phyloP scores from a whole-genome alignment of 2,113 vertebrate species.

The human (Homo sapiens) region GRCh38 chrX:138363501-138364000 shows the following conservation, averaged over 20 bases:
- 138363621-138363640: not conserved
- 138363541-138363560: conserved; percentile 2
- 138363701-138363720: not conserved
- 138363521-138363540: conserved; percentile 3
- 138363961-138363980: not conserved
- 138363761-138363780: not conserved
- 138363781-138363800: not conserved
- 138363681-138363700: conserved; percentile 6
- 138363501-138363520: not conserved
- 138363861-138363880: conserved; percentile 29
- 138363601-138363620: not conserved
- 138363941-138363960: not conserved
- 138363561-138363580: not conserved
- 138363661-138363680: conserved; percentile 2
- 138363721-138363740: not conserved
- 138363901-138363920: not conserved
- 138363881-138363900: not conserved
- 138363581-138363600: not conserved
- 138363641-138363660: not conserved
- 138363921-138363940: not conserved
- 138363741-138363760: not conserved
- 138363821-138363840: conserved; percentile 8
- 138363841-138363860: conserved; percentile 45
- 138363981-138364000: not conserved
- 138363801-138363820: conserved; percentile 9